Evolutionary conservation across 2,888 invertebrate genomes (phyloP).

Genomic region (Oscheius sp.): DNA sequence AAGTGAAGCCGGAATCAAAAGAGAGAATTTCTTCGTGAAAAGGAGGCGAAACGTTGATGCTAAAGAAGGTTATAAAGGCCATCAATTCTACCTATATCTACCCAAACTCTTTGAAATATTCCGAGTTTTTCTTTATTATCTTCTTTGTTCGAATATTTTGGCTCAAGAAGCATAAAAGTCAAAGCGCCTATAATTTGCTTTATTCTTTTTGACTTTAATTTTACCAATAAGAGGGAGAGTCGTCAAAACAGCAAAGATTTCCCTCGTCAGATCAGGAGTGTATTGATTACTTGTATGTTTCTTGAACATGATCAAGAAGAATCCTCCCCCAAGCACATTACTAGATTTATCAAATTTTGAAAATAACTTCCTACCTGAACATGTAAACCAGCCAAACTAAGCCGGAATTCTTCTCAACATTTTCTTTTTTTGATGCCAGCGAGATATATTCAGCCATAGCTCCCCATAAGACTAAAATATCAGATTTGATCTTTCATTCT

Average conservation of each 20-base stretch:
- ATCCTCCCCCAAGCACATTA: background rate
- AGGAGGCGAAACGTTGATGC: background rate
- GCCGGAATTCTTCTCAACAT: background rate
- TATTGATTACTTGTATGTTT: background rate
- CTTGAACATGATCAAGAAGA: background rate
- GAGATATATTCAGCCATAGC: background rate
- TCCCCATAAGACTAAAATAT: background rate
- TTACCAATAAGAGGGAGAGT: too few relatives aligned
- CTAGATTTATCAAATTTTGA: background rate
- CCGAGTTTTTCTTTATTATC: background rate
- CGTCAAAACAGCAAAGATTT: background rate
- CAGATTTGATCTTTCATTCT: background rate
- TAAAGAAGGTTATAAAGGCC: background rate
- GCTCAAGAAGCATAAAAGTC: background rate
- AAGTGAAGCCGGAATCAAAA: background rate
- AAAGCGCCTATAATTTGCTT: background rate
- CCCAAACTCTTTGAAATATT: background rate
- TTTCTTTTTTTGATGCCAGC: background rate
- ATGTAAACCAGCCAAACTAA: conserved; percentile 1
- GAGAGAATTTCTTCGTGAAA: background rate
- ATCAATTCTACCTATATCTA: background rate
- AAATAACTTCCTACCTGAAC: background rate
- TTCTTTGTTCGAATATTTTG: background rate
- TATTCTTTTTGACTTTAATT: too few relatives aligned
- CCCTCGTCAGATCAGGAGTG: background rate